Conservation (phyloP, 1,140 invertebrate species). For the Bombus turneri region DNA sequence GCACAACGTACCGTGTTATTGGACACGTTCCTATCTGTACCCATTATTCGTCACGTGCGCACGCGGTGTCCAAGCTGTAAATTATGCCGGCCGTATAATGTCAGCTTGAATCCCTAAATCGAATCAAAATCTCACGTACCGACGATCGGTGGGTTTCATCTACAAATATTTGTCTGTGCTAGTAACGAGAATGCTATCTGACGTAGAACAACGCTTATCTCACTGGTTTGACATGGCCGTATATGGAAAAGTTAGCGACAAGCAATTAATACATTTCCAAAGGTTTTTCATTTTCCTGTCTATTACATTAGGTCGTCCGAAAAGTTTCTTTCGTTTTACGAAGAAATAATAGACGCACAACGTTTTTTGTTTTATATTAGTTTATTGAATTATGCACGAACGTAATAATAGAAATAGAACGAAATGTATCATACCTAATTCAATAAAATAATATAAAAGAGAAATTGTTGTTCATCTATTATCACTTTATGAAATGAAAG, state of each 20-base stretch:
- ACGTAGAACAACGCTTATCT: background rate
- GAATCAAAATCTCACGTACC: conserved; percentile 65
- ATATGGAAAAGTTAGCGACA: background rate
- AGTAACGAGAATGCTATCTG: background rate
- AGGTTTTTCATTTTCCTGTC: too few relatives aligned
- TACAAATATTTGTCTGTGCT: conserved; percentile 54
- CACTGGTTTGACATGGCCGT: background rate
- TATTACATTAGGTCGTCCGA: too few relatives aligned
- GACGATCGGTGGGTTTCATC: conserved; percentile 26
- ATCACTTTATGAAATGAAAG: too few relatives aligned
- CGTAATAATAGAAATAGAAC: too few relatives aligned
- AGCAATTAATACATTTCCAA: too few relatives aligned
- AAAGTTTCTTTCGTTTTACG: too few relatives aligned
- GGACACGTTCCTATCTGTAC: conserved; percentile 54
- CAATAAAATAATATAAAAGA: too few relatives aligned
- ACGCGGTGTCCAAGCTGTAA: conserved; percentile 33
- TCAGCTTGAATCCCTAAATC: conserved; percentile 57
- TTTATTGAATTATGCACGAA: too few relatives aligned
- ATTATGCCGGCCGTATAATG: conserved; percentile 60
- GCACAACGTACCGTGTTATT: conserved; percentile 41
- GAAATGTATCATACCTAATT: too few relatives aligned
- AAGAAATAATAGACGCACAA: too few relatives aligned
- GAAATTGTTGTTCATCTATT: too few relatives aligned
- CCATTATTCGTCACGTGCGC: conserved; percentile 59
- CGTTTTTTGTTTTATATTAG: too few relatives aligned